Evolutionary conservation across 2,888 invertebrate species (phyloP).

Genomic region (Exephanes ischioxanthus): DNA sequence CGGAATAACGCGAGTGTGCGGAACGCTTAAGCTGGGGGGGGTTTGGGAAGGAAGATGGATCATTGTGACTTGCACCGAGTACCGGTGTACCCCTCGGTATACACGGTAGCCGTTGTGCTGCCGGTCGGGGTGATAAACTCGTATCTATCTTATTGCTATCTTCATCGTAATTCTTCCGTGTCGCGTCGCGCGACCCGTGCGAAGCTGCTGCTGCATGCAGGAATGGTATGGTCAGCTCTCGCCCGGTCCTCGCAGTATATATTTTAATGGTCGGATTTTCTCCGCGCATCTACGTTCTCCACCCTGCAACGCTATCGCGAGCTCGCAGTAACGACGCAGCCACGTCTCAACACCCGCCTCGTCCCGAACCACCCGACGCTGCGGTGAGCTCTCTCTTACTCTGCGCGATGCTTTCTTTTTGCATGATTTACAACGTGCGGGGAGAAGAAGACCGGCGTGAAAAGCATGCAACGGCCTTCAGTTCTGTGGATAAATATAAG

Average conservation of each 20-base stretch:
- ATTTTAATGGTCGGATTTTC: conserved; percentile 81
- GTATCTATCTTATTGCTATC: conserved; percentile 82
- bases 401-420: neutral
- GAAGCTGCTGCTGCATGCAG: conserved; percentile 69
- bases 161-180: conserved; percentile 80
- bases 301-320: conserved; percentile 52
- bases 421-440: neutral
- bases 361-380: conserved; percentile 12
- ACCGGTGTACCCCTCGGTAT: conserved; percentile 37
- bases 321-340: conserved; percentile 36
- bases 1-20: conserved; percentile 1
- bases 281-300: conserved; percentile 77
- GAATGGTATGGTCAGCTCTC: conserved; percentile 78
- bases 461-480: neutral
- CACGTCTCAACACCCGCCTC: conserved; percentile 30
- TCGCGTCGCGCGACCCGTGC: conserved; percentile 73
- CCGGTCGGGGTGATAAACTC: conserved; percentile 77
- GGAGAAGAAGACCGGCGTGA: neutral
- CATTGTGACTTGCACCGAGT: conserved; percentile 36
- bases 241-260: conserved; percentile 66
- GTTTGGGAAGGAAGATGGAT: conserved; percentile 16
- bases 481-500: neutral
- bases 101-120: conserved; percentile 70
- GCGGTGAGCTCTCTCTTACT: neutral
- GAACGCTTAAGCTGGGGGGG: neutral